Conservation (phyloP, 2,888 invertebrate genomes). For the Sphaerolaimus hirsutus region DNA sequence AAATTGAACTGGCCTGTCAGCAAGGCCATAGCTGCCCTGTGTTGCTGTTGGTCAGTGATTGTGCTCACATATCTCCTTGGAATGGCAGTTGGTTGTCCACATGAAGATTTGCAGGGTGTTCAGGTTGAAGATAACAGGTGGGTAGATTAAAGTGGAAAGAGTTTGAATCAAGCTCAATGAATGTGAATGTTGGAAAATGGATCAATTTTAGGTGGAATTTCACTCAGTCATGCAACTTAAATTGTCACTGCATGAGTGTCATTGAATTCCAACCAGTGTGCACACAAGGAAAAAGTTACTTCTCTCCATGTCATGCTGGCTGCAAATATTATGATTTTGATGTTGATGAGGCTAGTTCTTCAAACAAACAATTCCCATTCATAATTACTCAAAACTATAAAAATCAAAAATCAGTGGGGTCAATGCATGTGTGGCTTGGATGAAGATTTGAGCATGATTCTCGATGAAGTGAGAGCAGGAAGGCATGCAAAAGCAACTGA, state of each 20-base stretch:
- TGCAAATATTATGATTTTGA: constrained; percentile 26
- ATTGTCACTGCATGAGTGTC: constrained; percentile 37
- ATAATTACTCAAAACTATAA: too few species aligned
- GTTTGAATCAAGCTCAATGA: not conserved
- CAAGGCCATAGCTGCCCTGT: constrained; percentile 1
- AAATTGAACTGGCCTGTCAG: constrained; percentile 10
- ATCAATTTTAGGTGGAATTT: constrained; percentile 7
- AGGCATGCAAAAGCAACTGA: too few species aligned
- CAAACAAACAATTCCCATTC: too few species aligned
- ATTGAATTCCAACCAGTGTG: constrained; percentile 42
- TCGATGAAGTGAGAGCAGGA: too few species aligned
- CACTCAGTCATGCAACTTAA: constrained; percentile 34
- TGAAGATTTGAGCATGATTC: too few species aligned
- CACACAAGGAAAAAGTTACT: constrained; percentile 37
- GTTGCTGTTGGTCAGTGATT: constrained; percentile 12
- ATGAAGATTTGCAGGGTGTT: not conserved
- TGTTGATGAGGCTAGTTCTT: too few species aligned
- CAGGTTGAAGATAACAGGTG: constrained; percentile 1
- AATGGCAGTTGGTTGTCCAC: constrained; percentile 2
- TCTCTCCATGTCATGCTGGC: constrained; percentile 49
- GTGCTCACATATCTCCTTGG: constrained; percentile 3
- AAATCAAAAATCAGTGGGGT: too few species aligned
- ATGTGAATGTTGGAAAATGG: not conserved
- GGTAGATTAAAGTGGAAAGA: not conserved
- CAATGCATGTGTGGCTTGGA: too few species aligned